These are phyloP conservation scores for Benthosema pterotum DNA, from an alignment of 2,797 vertebrate species.

Conservation along the genomic window DNA sequence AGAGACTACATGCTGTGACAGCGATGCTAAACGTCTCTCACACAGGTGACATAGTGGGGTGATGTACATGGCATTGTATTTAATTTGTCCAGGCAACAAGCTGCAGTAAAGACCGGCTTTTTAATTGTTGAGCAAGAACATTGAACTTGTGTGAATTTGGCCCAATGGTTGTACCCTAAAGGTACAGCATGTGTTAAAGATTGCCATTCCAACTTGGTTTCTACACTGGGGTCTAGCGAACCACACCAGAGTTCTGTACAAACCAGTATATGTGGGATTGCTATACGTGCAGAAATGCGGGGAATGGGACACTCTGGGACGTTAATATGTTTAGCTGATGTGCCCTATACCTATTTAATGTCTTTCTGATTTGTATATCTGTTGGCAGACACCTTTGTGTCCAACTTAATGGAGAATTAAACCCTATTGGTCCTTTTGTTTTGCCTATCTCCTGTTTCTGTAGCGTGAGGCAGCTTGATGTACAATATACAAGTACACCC, in stretches of 20 bases:
- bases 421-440: too few species aligned
- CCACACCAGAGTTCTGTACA: slow-evolving; percentile 57
- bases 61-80: slow-evolving; percentile 1
- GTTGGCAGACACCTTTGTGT: background rate
- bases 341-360: background rate
- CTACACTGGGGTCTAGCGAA: slow-evolving; percentile 39
- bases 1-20: slow-evolving; percentile 62
- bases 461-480: too few species aligned
- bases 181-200: slow-evolving; percentile 14
- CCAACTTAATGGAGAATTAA: slow-evolving; percentile 1
- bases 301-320: slow-evolving; percentile 9
- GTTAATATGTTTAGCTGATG: slow-evolving; percentile 9
- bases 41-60: background rate
- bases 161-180: slow-evolving; percentile 6
- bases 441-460: too few species aligned
- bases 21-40: slow-evolving; percentile 26
- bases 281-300: slow-evolving; percentile 62
- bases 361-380: slow-evolving; percentile 14
- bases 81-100: slow-evolving; percentile 17
- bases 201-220: slow-evolving; percentile 67
- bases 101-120: slow-evolving; percentile 26
- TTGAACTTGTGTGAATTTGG: slow-evolving; percentile 31
- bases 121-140: background rate
- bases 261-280: slow-evolving; percentile 63
- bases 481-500: too few species aligned